Conservation (phyloP, 2,797 vertebrate species). For the Capromys pilorides region DNA sequence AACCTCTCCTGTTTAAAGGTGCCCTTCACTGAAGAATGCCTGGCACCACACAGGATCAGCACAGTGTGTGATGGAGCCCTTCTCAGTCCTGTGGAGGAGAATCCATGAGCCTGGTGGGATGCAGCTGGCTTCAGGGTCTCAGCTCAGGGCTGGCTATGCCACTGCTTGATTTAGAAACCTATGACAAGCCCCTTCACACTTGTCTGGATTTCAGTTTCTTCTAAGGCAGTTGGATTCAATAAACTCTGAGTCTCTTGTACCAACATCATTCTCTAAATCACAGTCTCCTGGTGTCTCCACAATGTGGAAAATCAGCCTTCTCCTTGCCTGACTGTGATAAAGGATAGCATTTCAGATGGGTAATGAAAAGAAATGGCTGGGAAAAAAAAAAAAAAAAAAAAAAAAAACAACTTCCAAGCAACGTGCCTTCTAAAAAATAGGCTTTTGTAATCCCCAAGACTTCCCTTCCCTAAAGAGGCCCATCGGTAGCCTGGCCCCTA, state of each 20-base stretch:
- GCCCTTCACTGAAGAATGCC: background rate
- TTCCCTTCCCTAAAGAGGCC: background rate
- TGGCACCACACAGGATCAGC: background rate
- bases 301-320: background rate
- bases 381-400: background rate
- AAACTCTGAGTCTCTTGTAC: background rate
- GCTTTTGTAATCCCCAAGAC: background rate
- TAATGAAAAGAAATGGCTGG: background rate
- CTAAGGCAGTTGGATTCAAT: background rate
- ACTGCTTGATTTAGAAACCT: background rate
- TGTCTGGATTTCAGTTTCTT: background rate
- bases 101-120: background rate
- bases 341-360: background rate
- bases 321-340: background rate
- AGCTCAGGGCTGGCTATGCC: background rate
- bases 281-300: background rate
- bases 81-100: fast-evolving
- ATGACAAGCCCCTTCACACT: background rate
- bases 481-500: background rate
- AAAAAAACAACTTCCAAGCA: background rate
- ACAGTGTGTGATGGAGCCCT: background rate
- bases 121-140: background rate
- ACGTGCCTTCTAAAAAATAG: background rate
- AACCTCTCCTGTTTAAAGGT: background rate
- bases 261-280: background rate